These are phyloP conservation scores for Euwallacea similis DNA, from an alignment of 1,140 invertebrate species.

Conservation along the genomic window DNA sequence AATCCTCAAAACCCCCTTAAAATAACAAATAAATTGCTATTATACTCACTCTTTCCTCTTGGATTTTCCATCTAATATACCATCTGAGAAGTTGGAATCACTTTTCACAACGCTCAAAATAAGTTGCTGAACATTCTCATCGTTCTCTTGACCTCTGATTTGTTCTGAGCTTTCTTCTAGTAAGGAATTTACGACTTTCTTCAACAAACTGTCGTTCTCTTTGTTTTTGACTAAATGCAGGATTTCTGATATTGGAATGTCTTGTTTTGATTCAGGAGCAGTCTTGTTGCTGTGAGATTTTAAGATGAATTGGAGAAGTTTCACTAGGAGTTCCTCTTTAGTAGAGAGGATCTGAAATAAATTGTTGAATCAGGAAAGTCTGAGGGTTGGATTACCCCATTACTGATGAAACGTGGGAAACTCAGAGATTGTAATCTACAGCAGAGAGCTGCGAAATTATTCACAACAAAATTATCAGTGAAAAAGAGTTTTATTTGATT, in stretches of 20 bases:
- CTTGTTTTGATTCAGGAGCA: not conserved
- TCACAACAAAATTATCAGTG: too few species aligned
- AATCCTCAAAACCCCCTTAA: too few species aligned
- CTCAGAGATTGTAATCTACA: too few species aligned
- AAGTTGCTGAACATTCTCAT: constrained; percentile 11
- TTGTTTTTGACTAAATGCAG: constrained; percentile 14
- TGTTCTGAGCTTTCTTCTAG: not conserved
- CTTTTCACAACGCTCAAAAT: constrained; percentile 31
- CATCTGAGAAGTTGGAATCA: constrained; percentile 18
- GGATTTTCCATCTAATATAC: not conserved
- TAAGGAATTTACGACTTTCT: constrained; percentile 13
- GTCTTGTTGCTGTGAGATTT: constrained; percentile 5
- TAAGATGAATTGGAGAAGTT: constrained; percentile 20
- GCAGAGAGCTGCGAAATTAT: too few species aligned
- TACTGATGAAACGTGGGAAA: too few species aligned
- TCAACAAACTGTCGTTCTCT: constrained; percentile 9
- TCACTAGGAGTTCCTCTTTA: constrained; percentile 25
- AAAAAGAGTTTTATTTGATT: too few species aligned
- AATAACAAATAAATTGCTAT: too few species aligned
- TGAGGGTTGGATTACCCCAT: too few species aligned
- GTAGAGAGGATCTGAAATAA: too few species aligned
- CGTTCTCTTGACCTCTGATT: not conserved
- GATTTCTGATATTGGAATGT: constrained; percentile 8
- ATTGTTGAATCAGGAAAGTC: too few species aligned
- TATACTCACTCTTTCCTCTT: constrained; percentile 31